Conservation (phyloP, 2,888 invertebrate species). For the Troilus luridus region DNA sequence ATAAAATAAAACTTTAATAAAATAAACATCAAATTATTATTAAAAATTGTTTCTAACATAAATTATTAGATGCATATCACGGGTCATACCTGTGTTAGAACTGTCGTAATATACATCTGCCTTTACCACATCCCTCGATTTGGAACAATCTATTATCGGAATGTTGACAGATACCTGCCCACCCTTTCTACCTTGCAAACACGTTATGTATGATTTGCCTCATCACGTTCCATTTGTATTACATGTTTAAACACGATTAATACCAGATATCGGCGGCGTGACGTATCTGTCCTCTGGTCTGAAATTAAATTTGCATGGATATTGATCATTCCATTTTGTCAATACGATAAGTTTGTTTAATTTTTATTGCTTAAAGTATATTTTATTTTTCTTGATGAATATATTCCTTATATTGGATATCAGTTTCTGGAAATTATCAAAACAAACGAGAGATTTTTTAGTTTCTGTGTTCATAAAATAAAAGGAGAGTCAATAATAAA, state of each 20-base stretch:
- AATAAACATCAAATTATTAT: no score
- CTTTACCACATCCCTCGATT: not conserved
- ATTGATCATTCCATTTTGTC: not conserved
- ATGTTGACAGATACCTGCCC: not conserved
- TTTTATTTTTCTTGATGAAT: not conserved
- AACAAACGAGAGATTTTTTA: no score
- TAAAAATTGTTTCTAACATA: no score
- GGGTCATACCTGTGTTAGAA: not conserved
- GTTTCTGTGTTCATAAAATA: no score
- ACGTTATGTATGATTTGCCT: not conserved
- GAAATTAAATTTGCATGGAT: not conserved
- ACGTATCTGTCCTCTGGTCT: not conserved
- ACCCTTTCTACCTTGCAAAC: not conserved
- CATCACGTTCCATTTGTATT: slow-evolving; percentile 18
- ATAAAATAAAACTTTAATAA: no score
- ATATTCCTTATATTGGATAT: no score
- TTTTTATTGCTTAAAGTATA: not conserved
- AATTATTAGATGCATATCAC: not conserved
- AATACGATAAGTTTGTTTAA: not conserved
- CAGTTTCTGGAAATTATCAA: no score
- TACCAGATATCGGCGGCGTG: not conserved
- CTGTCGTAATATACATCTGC: not conserved
- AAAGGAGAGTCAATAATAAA: no score
- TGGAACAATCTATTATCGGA: not conserved
- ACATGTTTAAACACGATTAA: slow-evolving; percentile 18